A percentile compares a stretch with the other conserved stretches of the same genome.
Evolutionary conservation across 2,797 vertebrate genomes (phyloP).

Genomic region (Ibycter americanus): DNA sequence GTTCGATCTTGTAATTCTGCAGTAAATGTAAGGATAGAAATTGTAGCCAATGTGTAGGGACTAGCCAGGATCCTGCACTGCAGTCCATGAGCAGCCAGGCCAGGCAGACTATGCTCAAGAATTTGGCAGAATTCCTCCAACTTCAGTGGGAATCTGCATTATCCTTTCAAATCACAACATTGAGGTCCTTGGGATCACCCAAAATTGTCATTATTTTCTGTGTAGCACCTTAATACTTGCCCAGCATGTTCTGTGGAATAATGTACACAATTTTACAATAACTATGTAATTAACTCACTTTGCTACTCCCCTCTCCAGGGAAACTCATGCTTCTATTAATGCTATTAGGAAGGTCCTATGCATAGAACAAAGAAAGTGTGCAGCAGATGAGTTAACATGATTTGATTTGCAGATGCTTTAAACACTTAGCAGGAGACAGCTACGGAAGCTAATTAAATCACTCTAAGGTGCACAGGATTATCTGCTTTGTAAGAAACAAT

Average conservation of each 20-base stretch:
- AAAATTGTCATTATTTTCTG: constrained; percentile 62
- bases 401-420: constrained; percentile 84
- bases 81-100: background rate
- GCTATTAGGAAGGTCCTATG: constrained; percentile 74
- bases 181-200: constrained; percentile 33
- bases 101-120: background rate
- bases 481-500: constrained; percentile 81
- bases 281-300: constrained; percentile 77
- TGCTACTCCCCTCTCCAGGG: constrained; percentile 69
- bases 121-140: background rate
- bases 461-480: constrained; percentile 78
- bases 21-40: constrained; percentile 30
- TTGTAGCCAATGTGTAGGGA: constrained; percentile 28
- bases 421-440: constrained; percentile 82
- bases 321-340: constrained; percentile 70
- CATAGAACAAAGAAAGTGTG: constrained; percentile 73
- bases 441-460: constrained; percentile 80
- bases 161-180: background rate
- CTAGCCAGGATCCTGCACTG: background rate
- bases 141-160: background rate
- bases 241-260: constrained; percentile 68
- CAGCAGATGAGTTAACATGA: constrained; percentile 79
- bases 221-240: constrained; percentile 66
- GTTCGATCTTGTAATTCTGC: background rate
- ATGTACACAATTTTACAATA: constrained; percentile 77